Base-by-base conservation (phyloP, 2,797 vertebrate species). In the Hylomyscus alleni region DNA sequence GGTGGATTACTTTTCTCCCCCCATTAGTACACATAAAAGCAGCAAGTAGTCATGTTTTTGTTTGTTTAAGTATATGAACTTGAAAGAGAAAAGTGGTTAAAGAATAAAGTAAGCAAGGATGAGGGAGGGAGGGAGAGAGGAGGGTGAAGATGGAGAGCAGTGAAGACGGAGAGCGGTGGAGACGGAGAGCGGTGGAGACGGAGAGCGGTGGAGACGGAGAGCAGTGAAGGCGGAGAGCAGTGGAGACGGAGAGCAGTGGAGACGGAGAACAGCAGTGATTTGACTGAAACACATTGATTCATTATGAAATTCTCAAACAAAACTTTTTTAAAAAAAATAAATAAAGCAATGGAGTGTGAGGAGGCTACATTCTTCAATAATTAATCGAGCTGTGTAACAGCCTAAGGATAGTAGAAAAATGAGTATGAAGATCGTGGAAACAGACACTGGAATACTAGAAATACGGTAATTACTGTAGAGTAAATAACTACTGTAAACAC, bases 221-320 rank as follows among this genome's bases (percentile, higher is more conserved):
- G 6, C 40, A n/a, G 47, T 3, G 44, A 19, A 2, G 12, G 40
- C 0, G 31, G 14, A 24, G 22, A 37, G 6, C 40, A n/a, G 47
- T 3, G 44, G 10, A 2, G 12, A 40, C 0, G 31, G 14, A 24
- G 22, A 37, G 6, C 40, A n/a, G 47, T 3, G 44, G 10, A 2
- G 12, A 40, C 0, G 31, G 14, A 24, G 22, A 37, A 3, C 40
- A 86, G 34, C 8, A 2, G 6, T 17, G n/a, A 56, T 87, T 72
- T 29, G 34, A 56, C 9, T 24, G 20, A 65, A 72, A 73, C 9
- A 56, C 0, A 73, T 40, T 54, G 50, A 29, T 73, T 8, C 24
- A 12, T 72, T 52, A 3, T 24, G 44, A 24, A 72, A 87, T 37
- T 87, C 22, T 56, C 9, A 29, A 56, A 40, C 9, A 72, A 72